Evolutionary conservation across 2,888 invertebrate genomes (phyloP), one percentile per base, ranked within the genome.

Genomic region (Schizaphis graminum): DNA sequence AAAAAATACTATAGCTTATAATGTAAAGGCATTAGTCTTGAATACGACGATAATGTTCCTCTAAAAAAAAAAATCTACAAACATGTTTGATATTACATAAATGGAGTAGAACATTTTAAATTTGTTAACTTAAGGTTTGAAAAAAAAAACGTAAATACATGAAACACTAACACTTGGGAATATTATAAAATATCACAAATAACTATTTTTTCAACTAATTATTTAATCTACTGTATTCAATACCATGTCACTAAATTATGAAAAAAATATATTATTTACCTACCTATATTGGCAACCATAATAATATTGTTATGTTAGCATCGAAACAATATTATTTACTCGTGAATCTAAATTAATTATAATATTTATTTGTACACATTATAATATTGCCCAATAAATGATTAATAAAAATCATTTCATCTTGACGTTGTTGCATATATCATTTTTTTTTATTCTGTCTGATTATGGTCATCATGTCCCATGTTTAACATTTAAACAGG

Each of bases 1-100:
- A 89, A 47, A 47, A 26, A 61, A 87, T 28, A 67, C 28, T 26
- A 61, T 49, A 87, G 35, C 91, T 85, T 47, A 57, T 86, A 91
- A 91, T 87, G 87, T 67, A 92, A 87, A 24, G 35, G 47, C 85
- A 92, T 92, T 87, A 92, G 49, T 49, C 87, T 49, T 5, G 61
- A 61, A 92, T 41, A 87, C 49, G 35, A 61, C 16, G 10, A 61
- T 92, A 92, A 28, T 21, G 35, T 85, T 28, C 61, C 41, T 35
- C 16, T 4, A 16, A 35, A 67, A 77, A n/a, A 61, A 67, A 26
- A 91, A 84, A 84, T 47, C 26, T 28, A 84, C 53, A 56, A n/a
- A 47, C 44, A 86, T 13, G 85, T 35, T 26, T 53, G n/a, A 89
- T 16, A 28, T 35, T 47, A 67, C 26, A 77, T 5, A 41, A 53